Evolutionary conservation across 2,113 vertebrate species (phyloP), one percentile per base, ranked within the genome.

Genomic region (Psilopogon haemacephalus): DNA sequence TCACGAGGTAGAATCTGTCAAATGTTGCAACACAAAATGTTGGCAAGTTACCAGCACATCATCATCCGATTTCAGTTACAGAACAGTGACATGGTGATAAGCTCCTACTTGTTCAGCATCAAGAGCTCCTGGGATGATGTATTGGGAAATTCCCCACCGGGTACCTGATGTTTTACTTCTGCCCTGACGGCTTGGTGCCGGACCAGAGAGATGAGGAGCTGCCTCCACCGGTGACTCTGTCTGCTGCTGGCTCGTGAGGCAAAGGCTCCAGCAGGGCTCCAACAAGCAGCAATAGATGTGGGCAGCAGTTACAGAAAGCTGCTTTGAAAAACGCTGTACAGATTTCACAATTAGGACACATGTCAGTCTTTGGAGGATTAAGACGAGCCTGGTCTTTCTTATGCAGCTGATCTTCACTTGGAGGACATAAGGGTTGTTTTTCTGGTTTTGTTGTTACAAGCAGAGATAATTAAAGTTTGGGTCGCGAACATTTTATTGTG

Each of bases 331-430:
- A 33, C 0, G 0, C 52, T n/a, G 48, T 18, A 23, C 50, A 14
- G 48, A 15, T 86, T 88, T 86, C 94, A 93, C 93, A 93, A 65
- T 86, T 81, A 84, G 94, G 93, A 94, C 87, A 91, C 48, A 15
- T 75, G 93, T 95, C 87, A 89, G 69, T 89, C 76, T 93, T 80
- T 35, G n/a, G 82, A 50, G 87, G 91, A 80, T 94, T 89, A 83
- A 68, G 72, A 60, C 0, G 4, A 89, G 60, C 56, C 79, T 58
- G 68, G 52, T 86, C 48, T 32, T 89, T 58, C 78, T 86, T 19
- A 3, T 33, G 72, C 82, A 84, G 84, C 84, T 94, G 82, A 91
- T 84, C 70, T 83, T 75, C 59, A 55, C 60, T 55, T 32, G 72
- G 48, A 81, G 89, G 79, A 48, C 75, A 28, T 12, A 12, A 72